Evolutionary conservation across 35 echinoderm and acorn worm genomes (phyloP).

Genomic region (Diadema setosum): DNA sequence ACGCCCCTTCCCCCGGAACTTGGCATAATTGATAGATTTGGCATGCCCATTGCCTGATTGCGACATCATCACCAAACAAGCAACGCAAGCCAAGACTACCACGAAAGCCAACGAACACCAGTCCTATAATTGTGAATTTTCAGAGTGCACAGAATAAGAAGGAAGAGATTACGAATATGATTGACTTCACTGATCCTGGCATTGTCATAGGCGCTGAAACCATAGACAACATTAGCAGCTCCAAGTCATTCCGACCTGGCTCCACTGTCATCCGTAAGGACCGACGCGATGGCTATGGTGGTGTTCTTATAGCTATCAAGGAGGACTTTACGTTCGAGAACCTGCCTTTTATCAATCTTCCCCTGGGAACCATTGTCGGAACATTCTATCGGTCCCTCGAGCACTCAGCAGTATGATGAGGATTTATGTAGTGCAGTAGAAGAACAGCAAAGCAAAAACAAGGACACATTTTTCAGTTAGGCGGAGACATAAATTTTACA

Average conservation of each 20-base stretch:
- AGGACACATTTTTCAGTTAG: neutral
- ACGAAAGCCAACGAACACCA: neutral
- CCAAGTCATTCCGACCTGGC: neutral
- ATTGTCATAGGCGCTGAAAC: conserved; percentile 30
- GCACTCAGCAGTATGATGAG: neutral
- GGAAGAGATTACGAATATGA: neutral
- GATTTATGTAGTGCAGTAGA: neutral
- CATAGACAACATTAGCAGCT: neutral
- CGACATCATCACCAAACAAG: too few relatives aligned
- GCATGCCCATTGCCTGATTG: too few relatives aligned
- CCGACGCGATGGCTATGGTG: neutral
- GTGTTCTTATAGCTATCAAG: neutral
- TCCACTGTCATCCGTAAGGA: conserved; percentile 17
- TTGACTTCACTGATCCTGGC: neutral
- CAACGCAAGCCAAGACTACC: neutral
- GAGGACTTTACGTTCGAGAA: neutral
- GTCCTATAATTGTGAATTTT: conserved; percentile 8
- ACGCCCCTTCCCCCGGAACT: neutral
- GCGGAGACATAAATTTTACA: conserved; percentile 16
- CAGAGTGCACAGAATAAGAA: conserved; percentile 3
- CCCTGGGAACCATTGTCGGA: neutral
- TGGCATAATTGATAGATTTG: too few relatives aligned
- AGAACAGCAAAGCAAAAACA: neutral
- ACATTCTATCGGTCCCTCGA: neutral
- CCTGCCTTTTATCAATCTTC: neutral